These are phyloP conservation scores for Oenanthe melanoleuca DNA, from an alignment of 2,113 vertebrate species.

Conservation along the genomic window DNA sequence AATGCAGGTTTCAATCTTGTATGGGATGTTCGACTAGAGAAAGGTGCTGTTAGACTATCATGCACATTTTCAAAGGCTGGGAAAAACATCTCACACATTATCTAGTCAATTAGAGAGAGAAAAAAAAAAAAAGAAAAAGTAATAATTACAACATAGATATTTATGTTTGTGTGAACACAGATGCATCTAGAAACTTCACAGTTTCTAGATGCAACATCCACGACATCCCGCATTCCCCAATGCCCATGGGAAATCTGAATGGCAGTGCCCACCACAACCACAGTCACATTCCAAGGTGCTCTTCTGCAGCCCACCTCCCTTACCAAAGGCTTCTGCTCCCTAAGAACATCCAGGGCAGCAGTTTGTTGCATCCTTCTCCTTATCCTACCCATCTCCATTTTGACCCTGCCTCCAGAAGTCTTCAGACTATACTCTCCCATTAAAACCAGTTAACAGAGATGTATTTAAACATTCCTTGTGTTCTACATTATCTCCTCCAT, in stretches of 20 bases:
- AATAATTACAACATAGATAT: background rate
- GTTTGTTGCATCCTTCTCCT: background rate
- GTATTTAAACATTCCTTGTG: background rate
- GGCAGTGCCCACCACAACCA: background rate
- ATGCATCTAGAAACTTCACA: background rate
- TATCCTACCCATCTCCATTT: background rate
- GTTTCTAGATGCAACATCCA: background rate
- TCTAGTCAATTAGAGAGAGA: constrained; percentile 70
- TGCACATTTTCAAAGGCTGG: constrained; percentile 85
- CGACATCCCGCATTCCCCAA: background rate
- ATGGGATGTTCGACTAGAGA: constrained; percentile 76
- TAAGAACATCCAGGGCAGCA: background rate
- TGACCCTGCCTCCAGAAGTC: background rate
- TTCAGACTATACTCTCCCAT: background rate
- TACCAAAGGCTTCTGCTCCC: background rate
- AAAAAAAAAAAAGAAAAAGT: background rate
- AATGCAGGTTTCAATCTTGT: constrained; percentile 81
- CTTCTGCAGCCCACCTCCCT: background rate
- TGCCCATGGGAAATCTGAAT: background rate
- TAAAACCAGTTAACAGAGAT: background rate
- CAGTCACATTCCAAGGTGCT: background rate
- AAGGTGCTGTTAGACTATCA: constrained; percentile 76
- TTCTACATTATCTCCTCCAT: background rate
- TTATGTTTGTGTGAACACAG: background rate
- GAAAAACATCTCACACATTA: constrained; percentile 90